These are phyloP conservation scores for Hemiscyllium ocellatum DNA, from an alignment of 2,113 vertebrate genomes.

Conservation along the genomic window DNA sequence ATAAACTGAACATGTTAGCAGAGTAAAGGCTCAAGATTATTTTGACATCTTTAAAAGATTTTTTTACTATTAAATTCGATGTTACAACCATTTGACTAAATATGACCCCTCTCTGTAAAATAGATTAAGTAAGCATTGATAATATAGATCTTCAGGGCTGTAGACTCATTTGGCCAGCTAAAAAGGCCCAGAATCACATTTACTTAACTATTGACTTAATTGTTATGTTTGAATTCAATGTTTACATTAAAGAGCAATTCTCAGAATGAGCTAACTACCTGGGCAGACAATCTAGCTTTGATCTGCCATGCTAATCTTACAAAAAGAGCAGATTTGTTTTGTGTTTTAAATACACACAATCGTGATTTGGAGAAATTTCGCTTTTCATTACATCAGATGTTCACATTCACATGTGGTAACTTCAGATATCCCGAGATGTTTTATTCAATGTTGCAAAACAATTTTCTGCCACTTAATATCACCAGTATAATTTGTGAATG, in stretches of 20 bases:
- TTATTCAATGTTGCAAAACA: background rate
- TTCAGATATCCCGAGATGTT: background rate
- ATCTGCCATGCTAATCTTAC: background rate
- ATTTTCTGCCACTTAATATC: slow-evolving; percentile 12
- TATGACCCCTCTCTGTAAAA: background rate
- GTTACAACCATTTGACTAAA: background rate
- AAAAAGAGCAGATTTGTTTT: background rate
- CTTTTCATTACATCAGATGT: background rate
- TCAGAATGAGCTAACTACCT: background rate
- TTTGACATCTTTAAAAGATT: background rate
- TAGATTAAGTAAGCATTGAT: background rate
- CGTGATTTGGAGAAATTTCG: background rate
- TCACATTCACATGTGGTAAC: background rate
- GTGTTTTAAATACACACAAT: background rate
- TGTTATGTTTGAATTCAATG: background rate
- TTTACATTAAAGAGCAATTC: background rate
- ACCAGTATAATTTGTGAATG: background rate
- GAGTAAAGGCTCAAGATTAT: background rate
- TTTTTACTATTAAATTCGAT: background rate
- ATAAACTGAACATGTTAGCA: background rate
- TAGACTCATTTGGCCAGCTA: background rate
- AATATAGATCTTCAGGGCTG: background rate
- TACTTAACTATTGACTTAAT: background rate
- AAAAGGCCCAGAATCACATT: background rate
- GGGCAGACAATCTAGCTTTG: background rate